Evolutionary conservation across 2,888 invertebrate genomes (phyloP).

Genomic region (Drosophila yooni): DNA sequence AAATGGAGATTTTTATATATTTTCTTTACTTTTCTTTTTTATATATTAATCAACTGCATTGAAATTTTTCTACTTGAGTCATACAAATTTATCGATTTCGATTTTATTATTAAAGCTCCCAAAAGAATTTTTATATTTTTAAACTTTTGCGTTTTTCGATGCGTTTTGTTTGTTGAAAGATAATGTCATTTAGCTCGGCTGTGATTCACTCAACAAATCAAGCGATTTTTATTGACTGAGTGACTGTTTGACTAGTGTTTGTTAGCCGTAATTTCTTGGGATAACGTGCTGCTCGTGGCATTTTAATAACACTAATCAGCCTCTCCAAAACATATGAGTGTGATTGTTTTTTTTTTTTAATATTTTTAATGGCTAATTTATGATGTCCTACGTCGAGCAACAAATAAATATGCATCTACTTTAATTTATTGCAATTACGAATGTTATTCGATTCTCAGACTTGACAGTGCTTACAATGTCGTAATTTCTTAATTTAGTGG

Average conservation of each 20-base stretch:
- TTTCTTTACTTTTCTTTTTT: background rate
- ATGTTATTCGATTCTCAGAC: constrained; percentile 14
- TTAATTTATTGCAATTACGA: constrained; percentile 11
- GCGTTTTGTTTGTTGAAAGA: constrained; percentile 16
- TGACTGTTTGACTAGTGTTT: constrained; percentile 10
- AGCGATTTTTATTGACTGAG: constrained; percentile 19
- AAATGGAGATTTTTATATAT: background rate
- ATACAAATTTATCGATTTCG: background rate
- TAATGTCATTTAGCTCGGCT: constrained; percentile 5
- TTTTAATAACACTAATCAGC: constrained; percentile 57
- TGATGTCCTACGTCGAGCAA: constrained; percentile 21
- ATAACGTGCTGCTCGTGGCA: constrained; percentile 62
- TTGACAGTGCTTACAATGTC: constrained; percentile 1
- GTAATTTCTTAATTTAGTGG: background rate
- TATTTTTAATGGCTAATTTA: constrained; percentile 22
- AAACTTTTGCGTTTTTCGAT: background rate
- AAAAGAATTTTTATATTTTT: background rate
- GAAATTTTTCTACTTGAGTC: background rate
- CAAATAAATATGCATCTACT: constrained; percentile 5
- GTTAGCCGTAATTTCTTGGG: constrained; percentile 20
- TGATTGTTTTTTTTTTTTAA: background rate
- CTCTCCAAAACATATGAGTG: constrained; percentile 30
- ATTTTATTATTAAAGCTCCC: background rate
- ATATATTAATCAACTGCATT: background rate
- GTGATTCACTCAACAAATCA: constrained; percentile 43